Evolutionary conservation across 2,888 invertebrate genomes (phyloP).

Genomic region (Rotaria magnacalcarata): DNA sequence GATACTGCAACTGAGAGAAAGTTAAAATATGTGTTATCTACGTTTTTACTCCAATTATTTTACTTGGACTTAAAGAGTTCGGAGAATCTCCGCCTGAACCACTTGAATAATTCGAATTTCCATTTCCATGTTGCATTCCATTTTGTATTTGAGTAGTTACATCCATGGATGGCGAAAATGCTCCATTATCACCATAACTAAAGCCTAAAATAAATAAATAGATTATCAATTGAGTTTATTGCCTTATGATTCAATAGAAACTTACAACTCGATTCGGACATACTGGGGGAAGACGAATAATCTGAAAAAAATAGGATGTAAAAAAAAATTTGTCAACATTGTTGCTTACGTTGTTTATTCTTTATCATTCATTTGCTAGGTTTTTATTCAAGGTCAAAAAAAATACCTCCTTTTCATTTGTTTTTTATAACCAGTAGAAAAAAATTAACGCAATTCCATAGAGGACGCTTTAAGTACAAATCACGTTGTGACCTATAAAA

Average conservation of each 20-base stretch:
- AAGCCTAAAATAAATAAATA: not conserved
- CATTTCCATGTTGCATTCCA: not conserved
- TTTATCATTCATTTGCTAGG: not conserved
- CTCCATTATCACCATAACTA: conserved; percentile 5
- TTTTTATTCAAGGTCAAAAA: conserved; percentile 16
- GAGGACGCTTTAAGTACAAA: not conserved
- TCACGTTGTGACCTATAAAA: no score
- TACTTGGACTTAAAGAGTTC: not conserved
- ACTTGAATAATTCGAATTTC: conserved; percentile 28
- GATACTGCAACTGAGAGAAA: not conserved
- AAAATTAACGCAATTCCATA: not conserved
- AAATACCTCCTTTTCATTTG: not conserved
- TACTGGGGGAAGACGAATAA: not conserved
- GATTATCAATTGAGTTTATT: not conserved
- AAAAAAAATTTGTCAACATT: no score
- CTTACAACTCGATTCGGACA: conserved; percentile 34
- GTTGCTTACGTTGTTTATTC: not conserved
- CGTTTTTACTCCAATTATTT: no score
- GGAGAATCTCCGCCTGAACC: conserved; percentile 24
- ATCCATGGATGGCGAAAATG: not conserved
- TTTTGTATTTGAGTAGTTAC: not conserved
- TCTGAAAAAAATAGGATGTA: not conserved
- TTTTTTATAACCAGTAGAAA: not conserved
- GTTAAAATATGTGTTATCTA: no score
- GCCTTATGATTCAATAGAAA: not conserved